Conservation (phyloP, 1,140 invertebrate species). For the Samia ricini region DNA sequence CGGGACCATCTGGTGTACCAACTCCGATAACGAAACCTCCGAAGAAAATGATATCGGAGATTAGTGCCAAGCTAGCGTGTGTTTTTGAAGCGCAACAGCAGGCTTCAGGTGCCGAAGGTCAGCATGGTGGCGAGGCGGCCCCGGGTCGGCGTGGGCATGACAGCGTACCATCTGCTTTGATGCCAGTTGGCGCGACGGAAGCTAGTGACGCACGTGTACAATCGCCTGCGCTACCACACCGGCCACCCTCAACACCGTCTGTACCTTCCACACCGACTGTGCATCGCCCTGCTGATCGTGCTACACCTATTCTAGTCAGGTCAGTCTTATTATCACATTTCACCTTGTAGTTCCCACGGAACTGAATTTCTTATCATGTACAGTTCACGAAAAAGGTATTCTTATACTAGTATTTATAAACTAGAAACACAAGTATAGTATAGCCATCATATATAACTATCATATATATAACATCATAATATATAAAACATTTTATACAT, state of each 20-base stretch:
- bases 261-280: slow-evolving; percentile 31
- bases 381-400: no score
- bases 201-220: slow-evolving; percentile 59
- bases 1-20: background rate
- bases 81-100: slow-evolving; percentile 39
- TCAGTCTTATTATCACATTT: slow-evolving; percentile 13
- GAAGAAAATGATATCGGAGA: slow-evolving; percentile 74
- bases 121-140: slow-evolving; percentile 23
- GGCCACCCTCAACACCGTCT: slow-evolving; percentile 40
- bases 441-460: no score
- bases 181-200: slow-evolving; percentile 56
- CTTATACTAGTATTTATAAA: no score
- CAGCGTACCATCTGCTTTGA: slow-evolving; percentile 43
- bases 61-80: slow-evolving; percentile 60
- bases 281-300: slow-evolving; percentile 53
- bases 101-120: slow-evolving; percentile 8
- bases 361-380: no score
- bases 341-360: background rate
- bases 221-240: slow-evolving; percentile 64
- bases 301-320: slow-evolving; percentile 61
- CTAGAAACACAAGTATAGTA: no score
- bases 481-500: no score
- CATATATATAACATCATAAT: no score
- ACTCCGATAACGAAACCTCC: slow-evolving; percentile 64
- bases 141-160: slow-evolving; percentile 41